Base-by-base conservation (phyloP, 2,113 vertebrate genomes). In the Eudyptes chrysolophus region DNA sequence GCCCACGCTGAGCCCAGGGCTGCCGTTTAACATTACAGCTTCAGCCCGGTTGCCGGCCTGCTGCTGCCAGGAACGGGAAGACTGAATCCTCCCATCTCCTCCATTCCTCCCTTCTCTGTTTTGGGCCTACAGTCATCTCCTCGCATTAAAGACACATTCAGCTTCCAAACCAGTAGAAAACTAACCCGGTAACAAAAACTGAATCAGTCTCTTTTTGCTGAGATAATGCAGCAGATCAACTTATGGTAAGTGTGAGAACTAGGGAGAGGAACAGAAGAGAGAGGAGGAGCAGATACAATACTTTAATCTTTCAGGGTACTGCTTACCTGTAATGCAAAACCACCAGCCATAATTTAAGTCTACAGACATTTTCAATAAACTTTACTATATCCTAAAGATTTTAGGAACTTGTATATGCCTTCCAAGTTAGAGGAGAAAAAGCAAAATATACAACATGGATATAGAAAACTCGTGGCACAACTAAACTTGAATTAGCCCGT, bases 1-100 rank as follows among this genome's bases (percentile, higher is more conserved):
- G 40, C 26, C 7, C 36, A 40, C 0, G 1, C 3, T 3, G 7
- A 77, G 84, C 32, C 40, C 4, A 1, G 30, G 22, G 51, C 49
- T 54, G 30, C 58, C 74, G 27, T 66, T 46, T 9, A 82, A 58
- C 32, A 7, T 34, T 4, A 54, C 11, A 3, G 51, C 25, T 75
- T 66, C 78, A 87, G 81, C 17, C 19, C 38, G 24, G 70, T 0
- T 72, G 69, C 61, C 11, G 7, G 57, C 27, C 52, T 71, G 36
- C 38, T 3, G 4, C 36, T 64, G 69, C 48, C 42, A 79, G 42
- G 34, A 76, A 38, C 48, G 25, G 5, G 7, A 38, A 66, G 19
- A 38, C 29, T 8, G n/a, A 65, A 78, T 6, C 16, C 46, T 76
- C 30, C 54, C 13, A 36, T 55, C 49, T 40, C 49, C 46, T 55